These are phyloP conservation scores for Turritopsis dohrnii DNA, from an alignment of 30 jellyfish, hydroid and myxozoan species.

Conservation along the genomic window DNA sequence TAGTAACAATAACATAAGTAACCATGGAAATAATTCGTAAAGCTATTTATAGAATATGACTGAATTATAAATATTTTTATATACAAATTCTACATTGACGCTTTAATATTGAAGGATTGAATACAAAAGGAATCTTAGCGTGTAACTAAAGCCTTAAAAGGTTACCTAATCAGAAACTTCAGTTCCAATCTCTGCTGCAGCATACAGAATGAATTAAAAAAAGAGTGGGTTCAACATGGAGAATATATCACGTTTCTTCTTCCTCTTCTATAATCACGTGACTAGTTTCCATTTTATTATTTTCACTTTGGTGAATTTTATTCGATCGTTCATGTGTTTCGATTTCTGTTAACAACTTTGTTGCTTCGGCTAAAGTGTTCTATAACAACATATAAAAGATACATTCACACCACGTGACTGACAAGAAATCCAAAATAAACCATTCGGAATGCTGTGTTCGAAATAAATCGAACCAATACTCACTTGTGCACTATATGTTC, in stretches of 20 bases:
- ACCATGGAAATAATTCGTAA: not conserved
- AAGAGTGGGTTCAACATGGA: not conserved
- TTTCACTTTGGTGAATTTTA: not conserved
- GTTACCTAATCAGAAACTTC: too few species aligned
- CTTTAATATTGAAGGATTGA: too few species aligned
- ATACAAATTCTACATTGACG: not conserved
- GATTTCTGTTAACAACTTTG: conserved; percentile 75
- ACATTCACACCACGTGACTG: too few species aligned
- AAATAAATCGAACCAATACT: too few species aligned
- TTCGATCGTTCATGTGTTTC: conserved; percentile 25
- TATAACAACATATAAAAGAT: too few species aligned
- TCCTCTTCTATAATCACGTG: conserved; percentile 5
- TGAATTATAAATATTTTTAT: too few species aligned
- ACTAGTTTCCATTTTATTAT: not conserved
- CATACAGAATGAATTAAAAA: not conserved
- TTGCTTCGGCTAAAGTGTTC: conserved; percentile 94
- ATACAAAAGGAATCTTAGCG: too few species aligned
- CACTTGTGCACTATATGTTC: conserved; percentile 98
- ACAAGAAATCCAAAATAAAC: too few species aligned
- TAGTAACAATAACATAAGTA: not conserved
- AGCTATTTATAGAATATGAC: not conserved
- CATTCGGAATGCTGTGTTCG: too few species aligned
- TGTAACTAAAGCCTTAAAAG: too few species aligned
- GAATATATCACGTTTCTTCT: not conserved
- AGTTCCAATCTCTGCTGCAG: too few species aligned